These are phyloP conservation scores for Noctua janthe DNA, from an alignment of 2,888 invertebrate genomes.

Conservation along the genomic window DNA sequence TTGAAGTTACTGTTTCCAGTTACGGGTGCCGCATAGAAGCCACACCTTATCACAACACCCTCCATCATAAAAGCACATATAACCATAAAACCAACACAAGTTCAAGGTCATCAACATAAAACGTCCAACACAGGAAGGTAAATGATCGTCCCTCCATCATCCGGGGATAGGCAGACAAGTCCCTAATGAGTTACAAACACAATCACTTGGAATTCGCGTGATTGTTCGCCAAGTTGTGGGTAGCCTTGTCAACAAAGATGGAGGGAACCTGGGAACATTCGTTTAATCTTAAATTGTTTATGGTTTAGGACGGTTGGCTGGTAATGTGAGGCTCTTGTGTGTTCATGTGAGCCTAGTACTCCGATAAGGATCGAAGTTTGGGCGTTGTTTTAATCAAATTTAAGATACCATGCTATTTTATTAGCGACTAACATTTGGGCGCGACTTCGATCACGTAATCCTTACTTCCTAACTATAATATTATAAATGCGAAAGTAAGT, in stretches of 20 bases:
- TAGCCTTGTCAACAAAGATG: conserved; percentile 57
- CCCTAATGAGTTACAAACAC: conserved; percentile 75
- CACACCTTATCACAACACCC: neutral
- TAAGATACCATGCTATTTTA: neutral
- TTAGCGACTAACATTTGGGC: neutral
- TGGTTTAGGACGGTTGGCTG: conserved; percentile 4
- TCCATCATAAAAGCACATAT: neutral
- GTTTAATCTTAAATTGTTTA: conserved; percentile 52
- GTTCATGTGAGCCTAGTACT: conserved; percentile 27
- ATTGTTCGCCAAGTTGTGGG: conserved; percentile 68
- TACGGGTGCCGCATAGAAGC: neutral
- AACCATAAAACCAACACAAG: conserved; percentile 6
- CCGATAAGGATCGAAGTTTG: neutral
- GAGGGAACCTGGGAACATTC: conserved; percentile 28
- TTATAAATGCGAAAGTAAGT: no score
- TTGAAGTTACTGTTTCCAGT: neutral
- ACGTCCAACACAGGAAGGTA: conserved; percentile 17
- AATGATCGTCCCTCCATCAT: conserved; percentile 40
- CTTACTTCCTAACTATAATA: no score
- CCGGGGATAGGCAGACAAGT: conserved; percentile 25
- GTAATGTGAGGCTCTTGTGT: conserved; percentile 15
- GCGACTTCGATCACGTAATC: no score
- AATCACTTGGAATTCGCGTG: conserved; percentile 70
- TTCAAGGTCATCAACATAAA: conserved; percentile 43
- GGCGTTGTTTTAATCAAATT: neutral